Evolutionary conservation across 2,888 invertebrate genomes (phyloP).

Genomic region (Quadriops clusia): DNA sequence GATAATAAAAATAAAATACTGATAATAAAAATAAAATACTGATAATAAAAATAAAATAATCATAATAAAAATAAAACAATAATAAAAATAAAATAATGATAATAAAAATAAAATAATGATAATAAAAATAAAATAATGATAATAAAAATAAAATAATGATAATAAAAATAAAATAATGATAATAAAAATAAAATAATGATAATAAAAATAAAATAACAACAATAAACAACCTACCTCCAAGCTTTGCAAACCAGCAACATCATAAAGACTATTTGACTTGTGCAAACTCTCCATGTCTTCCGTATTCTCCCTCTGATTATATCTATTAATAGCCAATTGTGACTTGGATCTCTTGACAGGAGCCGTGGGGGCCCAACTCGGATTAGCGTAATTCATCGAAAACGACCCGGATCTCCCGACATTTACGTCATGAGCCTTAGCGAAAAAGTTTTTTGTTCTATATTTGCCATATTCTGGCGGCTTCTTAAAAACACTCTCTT

Average conservation of each 20-base stretch:
- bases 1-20: no score
- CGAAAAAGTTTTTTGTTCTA: conserved; percentile 13
- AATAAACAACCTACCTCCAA: conserved; percentile 32
- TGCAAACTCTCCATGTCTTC: conserved; percentile 20
- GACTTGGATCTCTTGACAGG: conserved; percentile 38
- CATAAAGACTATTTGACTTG: conserved; percentile 34
- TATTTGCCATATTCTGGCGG: conserved; percentile 19
- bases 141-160: conserved; percentile 2
- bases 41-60: no score
- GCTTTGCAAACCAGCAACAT: conserved; percentile 37
- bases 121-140: conserved; percentile 6
- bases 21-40: no score
- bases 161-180: conserved; percentile 1
- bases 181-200: conserved; percentile 6
- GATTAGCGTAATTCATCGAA: conserved; percentile 23
- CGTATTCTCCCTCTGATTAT: no score
- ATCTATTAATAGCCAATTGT: conserved; percentile 33
- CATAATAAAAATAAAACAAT: no score
- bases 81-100: no score
- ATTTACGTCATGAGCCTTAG: conserved; percentile 11
- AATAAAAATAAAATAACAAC: conserved; percentile 5
- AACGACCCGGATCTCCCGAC: conserved; percentile 31
- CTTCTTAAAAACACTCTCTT: conserved; percentile 26
- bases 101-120: conserved; percentile 1
- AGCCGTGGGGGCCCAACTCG: conserved; percentile 25